A percentile compares a stretch with the other conserved stretches of the same genome.
Conservation (phyloP, 2,113 vertebrate species). For the Cebus imitator region DNA sequence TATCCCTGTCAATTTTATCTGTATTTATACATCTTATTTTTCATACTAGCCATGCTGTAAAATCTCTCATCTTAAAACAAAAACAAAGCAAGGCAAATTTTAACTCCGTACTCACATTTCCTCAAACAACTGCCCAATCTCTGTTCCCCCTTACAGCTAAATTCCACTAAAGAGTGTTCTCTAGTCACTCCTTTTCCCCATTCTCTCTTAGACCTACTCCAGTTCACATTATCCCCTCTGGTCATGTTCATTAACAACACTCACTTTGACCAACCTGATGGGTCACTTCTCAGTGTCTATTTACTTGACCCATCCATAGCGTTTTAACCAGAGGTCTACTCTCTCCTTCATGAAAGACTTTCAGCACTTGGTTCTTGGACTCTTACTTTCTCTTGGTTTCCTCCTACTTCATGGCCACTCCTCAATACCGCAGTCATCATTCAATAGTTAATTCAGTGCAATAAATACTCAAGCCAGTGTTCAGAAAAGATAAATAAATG, state of each 20-base stretch:
- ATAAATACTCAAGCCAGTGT: background rate
- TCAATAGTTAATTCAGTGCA: background rate
- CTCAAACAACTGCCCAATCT: background rate
- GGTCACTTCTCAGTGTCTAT: background rate
- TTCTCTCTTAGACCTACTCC: background rate
- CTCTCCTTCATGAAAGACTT: background rate
- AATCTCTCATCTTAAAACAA: background rate
- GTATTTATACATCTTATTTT: background rate
- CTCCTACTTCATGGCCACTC: background rate
- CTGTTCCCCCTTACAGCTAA: background rate
- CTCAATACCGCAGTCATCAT: background rate
- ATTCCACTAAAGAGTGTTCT: background rate
- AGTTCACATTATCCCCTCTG: background rate
- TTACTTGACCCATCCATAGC: background rate
- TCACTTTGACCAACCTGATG: background rate
- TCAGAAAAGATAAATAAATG: background rate
- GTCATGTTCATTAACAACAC: background rate
- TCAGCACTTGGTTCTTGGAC: background rate
- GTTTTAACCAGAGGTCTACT: background rate
- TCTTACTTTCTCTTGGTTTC: background rate
- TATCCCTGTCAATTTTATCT: background rate
- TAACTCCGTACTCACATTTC: background rate
- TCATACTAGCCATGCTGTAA: background rate
- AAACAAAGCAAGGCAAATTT: background rate
- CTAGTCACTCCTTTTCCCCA: background rate